A percentile compares a stretch with the other conserved stretches of the same genome.
Conservation (phyloP, 30 jellyfish, hydroid and myxozoan species). For the Catostylus mosaicus region DNA sequence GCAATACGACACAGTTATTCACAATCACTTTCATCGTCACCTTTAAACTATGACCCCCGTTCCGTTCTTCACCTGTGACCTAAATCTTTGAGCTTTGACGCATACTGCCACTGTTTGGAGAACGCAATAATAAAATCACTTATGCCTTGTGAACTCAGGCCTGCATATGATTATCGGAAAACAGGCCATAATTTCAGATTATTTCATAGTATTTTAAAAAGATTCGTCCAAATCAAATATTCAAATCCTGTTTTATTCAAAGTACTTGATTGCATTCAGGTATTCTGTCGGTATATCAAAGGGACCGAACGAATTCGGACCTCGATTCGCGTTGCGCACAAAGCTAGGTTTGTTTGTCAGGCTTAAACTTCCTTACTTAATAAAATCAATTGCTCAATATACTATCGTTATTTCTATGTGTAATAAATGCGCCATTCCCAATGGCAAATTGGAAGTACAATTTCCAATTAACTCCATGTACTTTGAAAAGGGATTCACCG, state of each 20-base stretch:
- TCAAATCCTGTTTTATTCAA: conserved; percentile 25
- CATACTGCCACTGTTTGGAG: not conserved
- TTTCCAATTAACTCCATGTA: conserved; percentile 15
- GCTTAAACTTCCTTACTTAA: conserved; percentile 52
- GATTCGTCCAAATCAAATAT: conserved; percentile 33
- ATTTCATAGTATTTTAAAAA: conserved; percentile 6
- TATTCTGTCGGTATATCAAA: conserved; percentile 32
- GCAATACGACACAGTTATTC: too few species aligned
- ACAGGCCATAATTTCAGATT: conserved; percentile 5
- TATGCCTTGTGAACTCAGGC: conserved; percentile 1
- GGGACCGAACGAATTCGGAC: conserved; percentile 62
- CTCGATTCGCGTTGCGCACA: conserved; percentile 48
- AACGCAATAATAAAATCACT: not conserved
- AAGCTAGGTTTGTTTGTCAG: conserved; percentile 63
- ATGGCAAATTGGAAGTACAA: conserved; percentile 47
- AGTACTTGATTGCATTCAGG: conserved; percentile 21
- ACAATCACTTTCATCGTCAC: too few species aligned
- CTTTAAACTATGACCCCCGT: too few species aligned
- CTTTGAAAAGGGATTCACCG: conserved; percentile 27
- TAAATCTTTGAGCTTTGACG: not conserved
- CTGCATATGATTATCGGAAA: conserved; percentile 5
- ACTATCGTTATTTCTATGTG: conserved; percentile 13
- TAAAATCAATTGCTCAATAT: conserved; percentile 32
- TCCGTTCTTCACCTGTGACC: too few species aligned
- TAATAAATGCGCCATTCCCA: conserved; percentile 19